A percentile compares a stretch with the other conserved stretches of the same genome.
These are phyloP conservation scores for Capitella teleta DNA, from an alignment of 1,140 invertebrate genomes.

Conservation along the genomic window DNA sequence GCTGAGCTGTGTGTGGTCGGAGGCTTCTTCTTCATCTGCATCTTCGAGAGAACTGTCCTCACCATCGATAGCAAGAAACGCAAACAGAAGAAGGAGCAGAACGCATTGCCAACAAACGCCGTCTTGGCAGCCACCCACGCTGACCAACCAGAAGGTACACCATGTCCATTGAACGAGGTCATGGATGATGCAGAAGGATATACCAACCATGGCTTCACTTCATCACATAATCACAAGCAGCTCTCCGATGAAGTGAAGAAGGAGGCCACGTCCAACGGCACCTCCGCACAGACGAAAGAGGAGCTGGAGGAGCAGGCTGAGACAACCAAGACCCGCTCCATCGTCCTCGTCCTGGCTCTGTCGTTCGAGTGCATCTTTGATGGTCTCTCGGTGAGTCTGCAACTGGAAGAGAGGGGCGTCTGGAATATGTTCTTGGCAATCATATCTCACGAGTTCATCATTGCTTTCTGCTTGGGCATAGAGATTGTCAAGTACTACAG, in stretches of 20 bases:
- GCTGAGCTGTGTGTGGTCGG: conserved; percentile 9
- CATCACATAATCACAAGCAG: background rate
- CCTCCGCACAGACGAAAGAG: too few relatives aligned
- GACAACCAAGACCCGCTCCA: conserved; percentile 16
- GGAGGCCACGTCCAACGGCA: too few relatives aligned
- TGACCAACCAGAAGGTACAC: background rate
- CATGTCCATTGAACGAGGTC: background rate
- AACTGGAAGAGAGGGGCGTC: conserved; percentile 48
- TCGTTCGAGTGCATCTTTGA: conserved; percentile 33
- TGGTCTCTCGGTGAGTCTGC: conserved; percentile 25
- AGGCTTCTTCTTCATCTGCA: conserved; percentile 11
- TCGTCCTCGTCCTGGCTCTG: conserved; percentile 24
- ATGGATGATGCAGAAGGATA: background rate
- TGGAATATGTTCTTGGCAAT: conserved; percentile 54
- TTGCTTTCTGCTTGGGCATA: conserved; percentile 64
- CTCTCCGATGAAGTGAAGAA: too few relatives aligned
- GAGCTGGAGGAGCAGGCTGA: too few relatives aligned
- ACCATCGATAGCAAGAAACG: background rate
- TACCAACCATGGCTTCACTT: background rate
- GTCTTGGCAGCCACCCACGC: too few relatives aligned
- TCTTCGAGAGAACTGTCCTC: conserved; percentile 5
- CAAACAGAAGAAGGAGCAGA: background rate
- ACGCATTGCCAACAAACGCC: background rate
- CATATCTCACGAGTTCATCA: conserved; percentile 59
- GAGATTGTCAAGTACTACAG: conserved; percentile 52